Percentiles rank a stretch among this genome's conserved stretches.
Evolutionary conservation across 2,113 vertebrate species (phyloP).

Genomic region (Porphyrio hochstetteri): DNA sequence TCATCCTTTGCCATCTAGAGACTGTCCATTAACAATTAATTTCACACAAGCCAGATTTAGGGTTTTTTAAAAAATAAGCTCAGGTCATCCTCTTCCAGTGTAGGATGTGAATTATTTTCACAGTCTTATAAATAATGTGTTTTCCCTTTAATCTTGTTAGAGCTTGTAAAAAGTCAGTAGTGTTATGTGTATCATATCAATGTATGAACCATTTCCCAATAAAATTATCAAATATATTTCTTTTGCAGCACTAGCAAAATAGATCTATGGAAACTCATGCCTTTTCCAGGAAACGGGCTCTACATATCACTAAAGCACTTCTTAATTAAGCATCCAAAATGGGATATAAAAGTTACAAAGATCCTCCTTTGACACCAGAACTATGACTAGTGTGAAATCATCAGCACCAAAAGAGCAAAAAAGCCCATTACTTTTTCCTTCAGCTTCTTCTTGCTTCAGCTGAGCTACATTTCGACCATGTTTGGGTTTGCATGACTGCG

Average conservation of each 20-base stretch:
- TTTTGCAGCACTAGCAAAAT: neutral
- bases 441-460: neutral
- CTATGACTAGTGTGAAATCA: neutral
- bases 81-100: neutral
- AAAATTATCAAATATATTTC: neutral
- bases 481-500: neutral
- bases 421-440: neutral
- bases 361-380: neutral
- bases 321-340: neutral
- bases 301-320: neutral
- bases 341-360: neutral
- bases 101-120: neutral
- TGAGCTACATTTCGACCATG: neutral
- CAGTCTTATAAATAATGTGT: neutral
- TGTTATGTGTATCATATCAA: neutral
- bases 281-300: slow-evolving; percentile 7
- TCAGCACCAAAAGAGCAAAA: neutral
- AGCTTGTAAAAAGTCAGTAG: neutral
- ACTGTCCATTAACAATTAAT: neutral
- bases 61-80: neutral
- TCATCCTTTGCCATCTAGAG: neutral
- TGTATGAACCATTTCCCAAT: neutral
- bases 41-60: neutral
- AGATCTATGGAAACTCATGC: neutral
- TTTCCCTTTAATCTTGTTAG: slow-evolving; percentile 5